Conservation (phyloP, 1,140 invertebrate genomes). For the Polypedilum vanderplanki region DNA sequence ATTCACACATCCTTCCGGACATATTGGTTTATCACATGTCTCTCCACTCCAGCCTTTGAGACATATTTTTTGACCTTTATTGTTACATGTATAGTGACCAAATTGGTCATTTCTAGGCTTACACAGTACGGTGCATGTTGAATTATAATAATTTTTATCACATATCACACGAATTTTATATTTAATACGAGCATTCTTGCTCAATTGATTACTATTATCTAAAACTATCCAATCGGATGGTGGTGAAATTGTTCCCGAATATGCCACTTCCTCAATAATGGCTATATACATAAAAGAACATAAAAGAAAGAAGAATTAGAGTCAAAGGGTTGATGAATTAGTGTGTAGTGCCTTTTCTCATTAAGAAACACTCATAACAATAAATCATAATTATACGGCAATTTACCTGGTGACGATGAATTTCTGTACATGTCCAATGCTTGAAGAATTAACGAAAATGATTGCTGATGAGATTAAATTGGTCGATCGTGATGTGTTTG, state of each 20-base stretch:
- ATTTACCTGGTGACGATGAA: slow-evolving; percentile 58
- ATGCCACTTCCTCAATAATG: slow-evolving; percentile 74
- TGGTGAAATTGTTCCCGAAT: slow-evolving; percentile 83
- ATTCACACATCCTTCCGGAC: slow-evolving; percentile 34
- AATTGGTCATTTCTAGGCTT: slow-evolving; percentile 85
- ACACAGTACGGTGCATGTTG: slow-evolving; percentile 89
- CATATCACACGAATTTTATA: slow-evolving; percentile 88
- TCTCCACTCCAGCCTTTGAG: slow-evolving; percentile 86
- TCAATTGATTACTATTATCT: slow-evolving; percentile 55
- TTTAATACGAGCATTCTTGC: slow-evolving; percentile 63
- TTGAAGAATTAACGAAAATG: slow-evolving; percentile 84
- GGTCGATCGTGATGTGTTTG: slow-evolving; percentile 21
- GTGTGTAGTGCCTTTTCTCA: no score
- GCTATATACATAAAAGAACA: background rate
- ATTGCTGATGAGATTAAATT: slow-evolving; percentile 56
- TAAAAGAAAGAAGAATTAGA: background rate
- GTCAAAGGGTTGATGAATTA: no score
- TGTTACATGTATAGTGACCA: slow-evolving; percentile 86
- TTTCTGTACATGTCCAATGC: slow-evolving; percentile 70
- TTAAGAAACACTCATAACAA: background rate
- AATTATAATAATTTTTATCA: slow-evolving; percentile 87
- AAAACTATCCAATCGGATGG: slow-evolving; percentile 85
- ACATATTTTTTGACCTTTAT: slow-evolving; percentile 84
- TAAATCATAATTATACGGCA: slow-evolving; percentile 21
- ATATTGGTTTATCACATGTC: slow-evolving; percentile 68